Evolutionary conservation across 2,113 vertebrate genomes (phyloP).

Genomic region (Sigmodon hispidus): DNA sequence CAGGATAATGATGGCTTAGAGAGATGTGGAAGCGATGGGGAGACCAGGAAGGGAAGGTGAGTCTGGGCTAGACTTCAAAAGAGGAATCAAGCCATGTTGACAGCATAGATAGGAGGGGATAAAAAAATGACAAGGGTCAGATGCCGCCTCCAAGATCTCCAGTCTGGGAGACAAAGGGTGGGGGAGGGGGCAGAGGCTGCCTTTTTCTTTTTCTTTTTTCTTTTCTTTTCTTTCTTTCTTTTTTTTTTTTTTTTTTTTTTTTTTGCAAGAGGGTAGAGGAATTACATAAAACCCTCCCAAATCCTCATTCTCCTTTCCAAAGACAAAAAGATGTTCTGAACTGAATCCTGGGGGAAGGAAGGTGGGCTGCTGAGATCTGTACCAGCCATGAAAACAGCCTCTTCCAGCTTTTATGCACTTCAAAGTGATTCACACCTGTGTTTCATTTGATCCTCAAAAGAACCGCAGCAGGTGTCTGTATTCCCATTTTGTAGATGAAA

Average conservation of each 20-base stretch:
- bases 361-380: not conserved
- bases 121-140: constrained; percentile 5
- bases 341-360: not conserved
- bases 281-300: not conserved
- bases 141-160: not conserved
- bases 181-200: not conserved
- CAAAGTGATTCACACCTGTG: constrained; percentile 31
- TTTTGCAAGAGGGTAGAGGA: not conserved
- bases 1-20: constrained; percentile 39
- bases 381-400: not conserved
- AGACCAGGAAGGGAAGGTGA: constrained; percentile 7
- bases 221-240: too few relatives aligned
- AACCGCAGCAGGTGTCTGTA: constrained; percentile 43
- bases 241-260: too few relatives aligned
- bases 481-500: constrained; percentile 60
- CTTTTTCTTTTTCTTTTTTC: too few relatives aligned
- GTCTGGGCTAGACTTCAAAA: constrained; percentile 61
- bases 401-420: not conserved
- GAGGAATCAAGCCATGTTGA: constrained; percentile 35
- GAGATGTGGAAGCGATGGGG: not conserved
- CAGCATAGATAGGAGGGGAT: constrained; percentile 30
- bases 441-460: constrained; percentile 52
- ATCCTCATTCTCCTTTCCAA: not conserved
- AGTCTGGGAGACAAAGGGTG: not conserved
- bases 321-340: not conserved